A percentile compares a stretch with the other conserved stretches of the same genome.
Evolutionary conservation across 30 jellyfish, hydroid and myxozoan genomes (phyloP).

Genomic region (Pelagia noctiluca): DNA sequence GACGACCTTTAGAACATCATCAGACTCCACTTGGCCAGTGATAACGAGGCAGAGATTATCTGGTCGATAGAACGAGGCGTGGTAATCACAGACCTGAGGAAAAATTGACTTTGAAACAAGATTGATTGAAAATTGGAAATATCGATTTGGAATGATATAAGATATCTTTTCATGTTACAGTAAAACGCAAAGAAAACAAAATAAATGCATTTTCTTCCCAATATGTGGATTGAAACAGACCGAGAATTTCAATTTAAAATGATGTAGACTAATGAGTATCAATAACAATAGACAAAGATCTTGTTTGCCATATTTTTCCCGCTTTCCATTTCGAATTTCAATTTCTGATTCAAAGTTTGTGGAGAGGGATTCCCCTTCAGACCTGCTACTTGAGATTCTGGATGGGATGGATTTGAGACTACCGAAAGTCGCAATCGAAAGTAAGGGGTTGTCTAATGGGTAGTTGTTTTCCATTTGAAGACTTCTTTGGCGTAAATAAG

Average conservation of each 20-base stretch:
- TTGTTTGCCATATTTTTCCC: no score
- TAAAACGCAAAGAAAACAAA: not conserved
- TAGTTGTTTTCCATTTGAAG: no score
- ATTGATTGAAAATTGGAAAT: not conserved
- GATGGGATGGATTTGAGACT: no score
- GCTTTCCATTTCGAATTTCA: no score
- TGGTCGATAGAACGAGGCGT: constrained; percentile 84
- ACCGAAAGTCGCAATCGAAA: no score
- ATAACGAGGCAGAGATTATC: constrained; percentile 86
- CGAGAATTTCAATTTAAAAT: not conserved
- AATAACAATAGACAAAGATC: not conserved
- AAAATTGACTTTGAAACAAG: not conserved
- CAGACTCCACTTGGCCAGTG: constrained; percentile 92
- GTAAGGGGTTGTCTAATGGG: no score
- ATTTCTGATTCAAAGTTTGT: no score
- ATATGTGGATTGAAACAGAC: not conserved
- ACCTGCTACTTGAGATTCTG: no score
- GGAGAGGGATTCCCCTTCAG: no score
- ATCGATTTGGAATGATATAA: not conserved
- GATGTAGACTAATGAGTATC: not conserved
- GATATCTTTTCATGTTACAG: constrained; percentile 41
- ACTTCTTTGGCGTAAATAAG: no score
- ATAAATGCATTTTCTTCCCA: not conserved
- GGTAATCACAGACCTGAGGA: constrained; percentile 87
- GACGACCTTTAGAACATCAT: constrained; percentile 71